Percentiles rank a stretch among this genome's conserved stretches.
Conservation (phyloP, 2,113 vertebrate species). For the Eulemur macaco region DNA sequence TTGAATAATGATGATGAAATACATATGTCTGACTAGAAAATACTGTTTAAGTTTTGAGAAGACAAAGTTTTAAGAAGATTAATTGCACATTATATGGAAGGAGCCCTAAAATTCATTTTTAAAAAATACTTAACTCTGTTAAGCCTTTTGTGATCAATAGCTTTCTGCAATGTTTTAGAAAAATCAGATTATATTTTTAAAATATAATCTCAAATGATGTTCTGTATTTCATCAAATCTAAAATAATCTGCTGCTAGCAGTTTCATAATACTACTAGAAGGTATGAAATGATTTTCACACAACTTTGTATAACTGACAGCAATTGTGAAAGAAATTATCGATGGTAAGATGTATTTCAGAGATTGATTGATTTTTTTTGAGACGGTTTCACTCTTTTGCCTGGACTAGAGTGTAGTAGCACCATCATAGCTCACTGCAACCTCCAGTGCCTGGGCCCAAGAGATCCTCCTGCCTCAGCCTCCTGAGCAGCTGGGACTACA, state of each 20-base stretch:
- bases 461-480: too few relatives aligned
- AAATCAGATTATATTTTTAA: neutral
- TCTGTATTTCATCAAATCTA: neutral
- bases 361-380: neutral
- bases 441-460: too few relatives aligned
- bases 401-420: too few relatives aligned
- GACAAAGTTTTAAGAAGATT: conserved; percentile 1
- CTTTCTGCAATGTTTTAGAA: conserved; percentile 1
- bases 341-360: neutral
- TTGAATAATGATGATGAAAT: neutral
- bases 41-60: neutral
- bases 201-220: neutral
- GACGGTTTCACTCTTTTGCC: too few relatives aligned
- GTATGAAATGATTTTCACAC: neutral
- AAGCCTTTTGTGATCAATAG: neutral
- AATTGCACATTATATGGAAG: neutral
- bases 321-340: neutral
- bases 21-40: neutral
- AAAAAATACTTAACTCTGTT: neutral
- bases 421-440: too few relatives aligned
- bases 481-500: too few relatives aligned
- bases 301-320: neutral
- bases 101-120: conserved; percentile 7
- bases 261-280: neutral
- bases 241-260: neutral